These are phyloP conservation scores for Ranitomeya imitator DNA, from an alignment of 2,113 vertebrate genomes.

Conservation along the genomic window DNA sequence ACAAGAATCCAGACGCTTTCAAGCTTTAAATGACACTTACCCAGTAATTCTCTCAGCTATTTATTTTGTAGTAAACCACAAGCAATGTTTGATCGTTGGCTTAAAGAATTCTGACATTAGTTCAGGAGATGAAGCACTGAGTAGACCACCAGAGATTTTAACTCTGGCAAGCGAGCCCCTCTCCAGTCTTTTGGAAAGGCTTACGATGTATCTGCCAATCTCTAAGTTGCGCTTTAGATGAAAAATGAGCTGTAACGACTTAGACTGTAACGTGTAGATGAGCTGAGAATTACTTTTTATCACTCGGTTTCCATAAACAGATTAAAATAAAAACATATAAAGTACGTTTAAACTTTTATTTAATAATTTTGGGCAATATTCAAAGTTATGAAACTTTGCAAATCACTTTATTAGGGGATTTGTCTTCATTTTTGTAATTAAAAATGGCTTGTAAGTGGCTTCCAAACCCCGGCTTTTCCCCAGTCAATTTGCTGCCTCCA, in stretches of 20 bases:
- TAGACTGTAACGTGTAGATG: conserved; percentile 12
- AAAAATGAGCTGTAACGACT: conserved; percentile 27
- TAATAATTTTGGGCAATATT: too few species aligned
- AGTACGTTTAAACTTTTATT: not conserved
- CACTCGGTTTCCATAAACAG: not conserved
- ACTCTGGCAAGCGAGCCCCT: conserved; percentile 51
- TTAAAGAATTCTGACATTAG: conserved; percentile 53
- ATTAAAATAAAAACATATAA: not conserved
- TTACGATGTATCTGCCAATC: conserved; percentile 46
- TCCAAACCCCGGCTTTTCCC: too few species aligned
- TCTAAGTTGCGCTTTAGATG: conserved; percentile 32
- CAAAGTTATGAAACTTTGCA: too few species aligned
- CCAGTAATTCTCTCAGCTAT: conserved; percentile 55
- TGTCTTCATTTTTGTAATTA: too few species aligned
- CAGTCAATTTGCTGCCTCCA: too few species aligned
- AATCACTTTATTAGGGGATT: too few species aligned
- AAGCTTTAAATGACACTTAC: conserved; percentile 56
- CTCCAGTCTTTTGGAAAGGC: conserved; percentile 53
- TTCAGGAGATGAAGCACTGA: conserved; percentile 53
- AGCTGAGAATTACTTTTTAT: not conserved
- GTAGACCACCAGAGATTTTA: conserved; percentile 51
- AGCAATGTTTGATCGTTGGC: conserved; percentile 48
- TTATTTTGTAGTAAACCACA: conserved; percentile 44
- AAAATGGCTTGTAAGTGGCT: too few species aligned
- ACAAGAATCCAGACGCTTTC: conserved; percentile 54